phyloP scores from a whole-genome alignment of 2,797 vertebrate genomes.

The Lepilemur septentrionalis region DNA sequence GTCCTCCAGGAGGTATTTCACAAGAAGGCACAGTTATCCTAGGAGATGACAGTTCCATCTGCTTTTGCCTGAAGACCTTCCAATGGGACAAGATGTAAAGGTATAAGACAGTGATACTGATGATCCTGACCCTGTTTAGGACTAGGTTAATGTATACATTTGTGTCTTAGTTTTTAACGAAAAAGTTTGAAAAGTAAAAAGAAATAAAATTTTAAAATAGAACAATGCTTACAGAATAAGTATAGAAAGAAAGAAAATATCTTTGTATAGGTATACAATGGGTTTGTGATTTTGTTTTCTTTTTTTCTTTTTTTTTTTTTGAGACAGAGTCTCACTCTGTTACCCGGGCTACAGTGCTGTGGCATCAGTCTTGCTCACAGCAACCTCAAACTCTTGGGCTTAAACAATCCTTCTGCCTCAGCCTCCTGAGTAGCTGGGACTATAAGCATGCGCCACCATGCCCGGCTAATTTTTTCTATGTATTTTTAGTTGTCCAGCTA shows the following conservation, averaged over 20 bases:
- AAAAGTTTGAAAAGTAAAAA: neutral
- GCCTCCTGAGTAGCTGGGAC: too few relatives aligned
- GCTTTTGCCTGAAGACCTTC: neutral
- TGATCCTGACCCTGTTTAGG: neutral
- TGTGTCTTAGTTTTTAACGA: neutral
- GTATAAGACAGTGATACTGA: neutral
- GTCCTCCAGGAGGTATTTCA: neutral
- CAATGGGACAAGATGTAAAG: neutral
- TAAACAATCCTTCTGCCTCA: too few relatives aligned
- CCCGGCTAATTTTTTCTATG: too few relatives aligned
- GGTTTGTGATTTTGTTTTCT: neutral
- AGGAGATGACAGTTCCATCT: neutral
- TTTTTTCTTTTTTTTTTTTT: too few relatives aligned
- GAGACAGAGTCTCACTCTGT: too few relatives aligned
- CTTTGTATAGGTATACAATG: neutral
- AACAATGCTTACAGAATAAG: neutral
- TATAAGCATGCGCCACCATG: too few relatives aligned
- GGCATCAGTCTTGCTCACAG: too few relatives aligned
- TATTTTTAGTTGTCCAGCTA: too few relatives aligned
- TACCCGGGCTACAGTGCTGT: too few relatives aligned
- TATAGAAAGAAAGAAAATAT: neutral
- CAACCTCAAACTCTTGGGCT: too few relatives aligned
- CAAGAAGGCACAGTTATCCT: neutral
- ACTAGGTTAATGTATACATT: neutral
- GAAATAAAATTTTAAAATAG: neutral